Conservation (phyloP, 2,113 vertebrate species). For the Lanius collurio region DNA sequence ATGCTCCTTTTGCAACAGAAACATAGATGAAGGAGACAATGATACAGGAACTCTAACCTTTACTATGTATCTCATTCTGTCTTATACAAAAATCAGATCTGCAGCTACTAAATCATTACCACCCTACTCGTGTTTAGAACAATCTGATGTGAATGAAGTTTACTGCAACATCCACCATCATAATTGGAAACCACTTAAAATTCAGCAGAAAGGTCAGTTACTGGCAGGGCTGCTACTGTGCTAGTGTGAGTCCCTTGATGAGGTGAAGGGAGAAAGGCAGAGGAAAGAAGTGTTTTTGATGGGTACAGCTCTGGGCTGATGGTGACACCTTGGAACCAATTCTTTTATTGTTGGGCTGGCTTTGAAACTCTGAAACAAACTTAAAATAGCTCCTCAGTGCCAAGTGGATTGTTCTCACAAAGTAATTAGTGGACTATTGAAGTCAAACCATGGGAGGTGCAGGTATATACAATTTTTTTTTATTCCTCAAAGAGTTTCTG, state of each 20-base stretch:
- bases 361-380: not conserved
- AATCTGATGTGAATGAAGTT: not conserved
- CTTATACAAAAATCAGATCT: not conserved
- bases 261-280: not conserved
- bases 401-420: not conserved
- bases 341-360: not conserved
- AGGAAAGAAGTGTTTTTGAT: not conserved
- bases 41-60: not conserved
- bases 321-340: not conserved
- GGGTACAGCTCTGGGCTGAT: not conserved
- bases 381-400: not conserved
- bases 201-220: not conserved
- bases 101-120: not conserved
- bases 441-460: not conserved
- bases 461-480: not conserved
- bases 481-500: not conserved
- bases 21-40: not conserved
- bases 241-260: not conserved
- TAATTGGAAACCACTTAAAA: not conserved
- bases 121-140: not conserved
- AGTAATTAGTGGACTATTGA: not conserved
- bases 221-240: not conserved
- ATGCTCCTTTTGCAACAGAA: not conserved
- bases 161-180: not conserved
- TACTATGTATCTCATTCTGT: not conserved